A percentile compares a stretch with the other conserved stretches of the same genome.
Evolutionary conservation across 2,113 vertebrate species (phyloP).

Genomic region (Austrofundulus limnaeus): DNA sequence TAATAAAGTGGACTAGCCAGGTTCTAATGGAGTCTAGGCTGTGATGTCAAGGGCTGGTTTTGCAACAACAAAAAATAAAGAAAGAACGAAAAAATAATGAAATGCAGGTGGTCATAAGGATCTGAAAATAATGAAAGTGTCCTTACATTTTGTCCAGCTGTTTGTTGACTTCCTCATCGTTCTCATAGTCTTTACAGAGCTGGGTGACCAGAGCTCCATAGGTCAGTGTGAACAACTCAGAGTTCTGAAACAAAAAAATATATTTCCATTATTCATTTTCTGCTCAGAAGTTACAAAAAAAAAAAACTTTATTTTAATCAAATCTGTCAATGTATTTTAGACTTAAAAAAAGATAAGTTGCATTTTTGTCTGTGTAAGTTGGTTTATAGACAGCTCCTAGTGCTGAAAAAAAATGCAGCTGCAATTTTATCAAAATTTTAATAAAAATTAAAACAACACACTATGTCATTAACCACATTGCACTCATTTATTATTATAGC

Average conservation of each 20-base stretch:
- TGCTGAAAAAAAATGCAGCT: not conserved
- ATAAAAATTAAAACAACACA: not conserved
- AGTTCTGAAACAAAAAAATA: constrained; percentile 81
- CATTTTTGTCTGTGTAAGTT: not conserved
- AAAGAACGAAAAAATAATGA: too few relatives aligned
- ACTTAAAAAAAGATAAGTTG: not conserved
- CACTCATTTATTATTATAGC: too few relatives aligned
- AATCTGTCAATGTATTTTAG: not conserved
- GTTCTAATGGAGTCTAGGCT: too few relatives aligned
- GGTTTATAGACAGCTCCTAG: not conserved
- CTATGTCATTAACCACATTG: too few relatives aligned
- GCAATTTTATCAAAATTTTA: not conserved
- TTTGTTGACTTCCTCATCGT: constrained; percentile 98
- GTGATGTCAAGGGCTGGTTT: too few relatives aligned
- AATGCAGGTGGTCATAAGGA: too few relatives aligned
- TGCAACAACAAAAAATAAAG: too few relatives aligned
- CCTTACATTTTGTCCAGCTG: constrained; percentile 98
- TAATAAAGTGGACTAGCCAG: too few relatives aligned
- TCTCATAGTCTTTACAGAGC: constrained; percentile 99
- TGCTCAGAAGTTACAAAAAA: too few relatives aligned
- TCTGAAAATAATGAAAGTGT: too few relatives aligned
- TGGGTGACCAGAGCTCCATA: constrained; percentile 97
- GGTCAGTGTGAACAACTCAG: constrained; percentile 95
- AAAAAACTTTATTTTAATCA: not conserved
- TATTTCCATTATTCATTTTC: not conserved